A percentile compares a stretch with the other conserved stretches of the same genome.
These are phyloP conservation scores for Alloplasta piceator DNA, from an alignment of 2,888 invertebrate species.

Conservation along the genomic window DNA sequence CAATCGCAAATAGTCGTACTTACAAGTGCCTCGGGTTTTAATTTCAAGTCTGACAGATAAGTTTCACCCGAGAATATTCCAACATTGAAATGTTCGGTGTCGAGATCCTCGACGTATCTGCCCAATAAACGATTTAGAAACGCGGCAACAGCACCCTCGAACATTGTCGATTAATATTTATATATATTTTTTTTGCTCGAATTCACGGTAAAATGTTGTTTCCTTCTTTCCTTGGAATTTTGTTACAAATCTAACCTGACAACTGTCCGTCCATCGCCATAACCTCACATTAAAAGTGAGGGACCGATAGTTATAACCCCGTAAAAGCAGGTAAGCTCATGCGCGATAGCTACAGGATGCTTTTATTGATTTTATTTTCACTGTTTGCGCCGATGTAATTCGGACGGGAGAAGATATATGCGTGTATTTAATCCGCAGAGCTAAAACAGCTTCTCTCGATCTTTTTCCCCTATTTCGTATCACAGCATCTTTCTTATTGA, in stretches of 20 bases:
- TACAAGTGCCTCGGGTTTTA: conserved; percentile 93
- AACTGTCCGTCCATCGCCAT: conserved; percentile 50
- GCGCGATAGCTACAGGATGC: conserved; percentile 60
- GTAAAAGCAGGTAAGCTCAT: conserved; percentile 50
- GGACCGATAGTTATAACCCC: conserved; percentile 9
- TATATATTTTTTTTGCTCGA: not conserved
- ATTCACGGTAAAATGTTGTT: conserved; percentile 6
- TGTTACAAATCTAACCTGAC: conserved; percentile 58
- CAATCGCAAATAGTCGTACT: conserved; percentile 77
- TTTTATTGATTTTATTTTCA: conserved; percentile 63
- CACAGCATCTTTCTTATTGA: not conserved
- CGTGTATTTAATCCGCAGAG: conserved; percentile 50
- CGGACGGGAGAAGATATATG: not conserved
- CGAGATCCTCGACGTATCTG: conserved; percentile 92
- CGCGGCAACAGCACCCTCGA: conserved; percentile 91
- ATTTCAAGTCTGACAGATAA: conserved; percentile 90
- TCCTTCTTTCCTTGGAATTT: not conserved
- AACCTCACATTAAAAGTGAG: conserved; percentile 61
- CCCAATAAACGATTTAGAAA: conserved; percentile 92
- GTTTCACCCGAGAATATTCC: conserved; percentile 93
- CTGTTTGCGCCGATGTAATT: conserved; percentile 30
- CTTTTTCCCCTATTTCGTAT: conserved; percentile 5
- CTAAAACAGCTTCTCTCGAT: conserved; percentile 14
- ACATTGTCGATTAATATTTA: conserved; percentile 84
- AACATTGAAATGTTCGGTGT: conserved; percentile 92